phyloP scores from a whole-genome alignment of 2,888 invertebrate species.

The Allophyes oxyacanthae region DNA sequence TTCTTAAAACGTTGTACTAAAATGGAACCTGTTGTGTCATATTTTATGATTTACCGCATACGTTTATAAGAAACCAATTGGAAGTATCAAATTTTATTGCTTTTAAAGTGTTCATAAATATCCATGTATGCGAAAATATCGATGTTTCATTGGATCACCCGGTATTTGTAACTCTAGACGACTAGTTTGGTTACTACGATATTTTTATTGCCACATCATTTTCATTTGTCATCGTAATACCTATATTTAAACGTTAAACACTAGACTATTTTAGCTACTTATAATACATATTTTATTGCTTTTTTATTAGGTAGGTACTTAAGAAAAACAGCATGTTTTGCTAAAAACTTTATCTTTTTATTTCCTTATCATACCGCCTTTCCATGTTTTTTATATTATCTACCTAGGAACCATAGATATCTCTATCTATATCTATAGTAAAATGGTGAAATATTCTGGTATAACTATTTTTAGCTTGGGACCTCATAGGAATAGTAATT shows the following conservation, averaged over 20 bases:
- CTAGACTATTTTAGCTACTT: slow-evolving; percentile 24
- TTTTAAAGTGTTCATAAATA: slow-evolving; percentile 68
- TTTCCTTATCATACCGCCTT: too few relatives aligned
- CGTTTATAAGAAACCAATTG: slow-evolving; percentile 50
- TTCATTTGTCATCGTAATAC: slow-evolving; percentile 23
- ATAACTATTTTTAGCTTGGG: too few relatives aligned
- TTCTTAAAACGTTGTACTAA: slow-evolving; percentile 51
- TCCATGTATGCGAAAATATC: slow-evolving; percentile 59
- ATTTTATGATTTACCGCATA: slow-evolving; percentile 57
- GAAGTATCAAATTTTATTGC: slow-evolving; percentile 61
- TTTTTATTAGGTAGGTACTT: slow-evolving; percentile 9
- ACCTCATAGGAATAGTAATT: not conserved
- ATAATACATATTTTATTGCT: slow-evolving; percentile 18
- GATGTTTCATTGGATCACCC: slow-evolving; percentile 42
- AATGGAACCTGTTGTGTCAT: slow-evolving; percentile 51
- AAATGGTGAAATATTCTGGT: too few relatives aligned
- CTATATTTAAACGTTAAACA: too few relatives aligned
- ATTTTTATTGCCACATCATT: slow-evolving; percentile 39
- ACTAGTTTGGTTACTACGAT: slow-evolving; percentile 31
- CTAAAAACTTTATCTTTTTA: too few relatives aligned
- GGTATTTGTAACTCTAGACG: slow-evolving; percentile 45
- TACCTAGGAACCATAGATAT: too few relatives aligned
- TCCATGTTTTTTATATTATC: too few relatives aligned
- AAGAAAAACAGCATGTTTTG: too few relatives aligned
- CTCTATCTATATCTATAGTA: too few relatives aligned